Conservation (phyloP, 2,888 invertebrate species). For the Hirtodrosophila alboralis region DNA sequence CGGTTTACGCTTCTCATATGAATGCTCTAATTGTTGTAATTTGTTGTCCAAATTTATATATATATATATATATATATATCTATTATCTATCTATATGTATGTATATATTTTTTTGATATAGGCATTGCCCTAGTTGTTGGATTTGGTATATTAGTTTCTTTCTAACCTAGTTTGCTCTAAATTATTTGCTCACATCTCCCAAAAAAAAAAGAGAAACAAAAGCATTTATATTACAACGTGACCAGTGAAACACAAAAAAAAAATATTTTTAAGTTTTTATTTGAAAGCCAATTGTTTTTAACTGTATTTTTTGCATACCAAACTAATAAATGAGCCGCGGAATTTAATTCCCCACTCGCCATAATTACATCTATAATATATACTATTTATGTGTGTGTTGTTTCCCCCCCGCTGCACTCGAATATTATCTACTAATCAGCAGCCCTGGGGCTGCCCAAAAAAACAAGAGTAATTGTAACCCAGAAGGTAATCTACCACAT, state of each 20-base stretch:
- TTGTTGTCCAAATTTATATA: constrained; percentile 64
- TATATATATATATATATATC: constrained; percentile 20
- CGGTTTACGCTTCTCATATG: constrained; percentile 47
- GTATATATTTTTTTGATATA: constrained; percentile 31
- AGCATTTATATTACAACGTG: constrained; percentile 62
- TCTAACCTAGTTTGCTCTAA: constrained; percentile 49
- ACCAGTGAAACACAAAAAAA: constrained; percentile 60
- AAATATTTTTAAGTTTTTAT: constrained; percentile 52
- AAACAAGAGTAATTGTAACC: constrained; percentile 38
- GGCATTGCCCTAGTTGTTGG: constrained; percentile 21
- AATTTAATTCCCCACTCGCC: constrained; percentile 68
- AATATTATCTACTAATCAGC: constrained; percentile 51
- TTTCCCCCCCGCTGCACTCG: constrained; percentile 32
- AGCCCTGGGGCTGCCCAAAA: constrained; percentile 25
- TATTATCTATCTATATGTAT: constrained; percentile 27
- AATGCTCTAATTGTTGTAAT: constrained; percentile 64
- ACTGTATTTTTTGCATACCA: constrained; percentile 66
- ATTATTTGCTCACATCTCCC: constrained; percentile 48
- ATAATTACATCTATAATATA: constrained; percentile 37
- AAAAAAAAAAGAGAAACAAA: constrained; percentile 13
- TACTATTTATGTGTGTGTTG: constrained; percentile 25
- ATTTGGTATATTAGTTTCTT: constrained; percentile 27
- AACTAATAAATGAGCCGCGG: constrained; percentile 76
- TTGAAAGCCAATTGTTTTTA: constrained; percentile 66
- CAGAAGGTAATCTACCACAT: constrained; percentile 43